Conservation (phyloP, 1,140 invertebrate species). For the Diachasma alloeum region DNA sequence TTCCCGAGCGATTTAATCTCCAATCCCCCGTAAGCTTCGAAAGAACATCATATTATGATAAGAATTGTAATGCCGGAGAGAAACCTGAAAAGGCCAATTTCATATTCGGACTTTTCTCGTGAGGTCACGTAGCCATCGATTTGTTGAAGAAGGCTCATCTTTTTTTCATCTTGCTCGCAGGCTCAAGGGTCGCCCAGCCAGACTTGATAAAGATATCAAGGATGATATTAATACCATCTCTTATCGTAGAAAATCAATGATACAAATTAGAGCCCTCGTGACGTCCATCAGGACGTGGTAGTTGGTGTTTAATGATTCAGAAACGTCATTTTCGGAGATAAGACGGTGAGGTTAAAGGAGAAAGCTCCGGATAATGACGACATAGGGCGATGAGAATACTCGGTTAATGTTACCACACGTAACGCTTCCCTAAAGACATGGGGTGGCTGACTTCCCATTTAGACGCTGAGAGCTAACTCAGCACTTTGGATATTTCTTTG, state of each 20-base stretch:
- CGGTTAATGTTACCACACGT: constrained; percentile 5
- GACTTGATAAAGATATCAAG: not conserved
- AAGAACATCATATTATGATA: not conserved
- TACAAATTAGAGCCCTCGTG: no score
- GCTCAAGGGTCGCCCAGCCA: not conserved
- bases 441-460: not conserved
- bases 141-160: not conserved
- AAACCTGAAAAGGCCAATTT: not conserved
- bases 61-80: not conserved
- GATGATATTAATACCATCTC: no score
- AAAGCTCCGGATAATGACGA: not conserved
- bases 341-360: not conserved
- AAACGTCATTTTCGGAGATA: not conserved
- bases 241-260: no score
- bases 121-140: not conserved
- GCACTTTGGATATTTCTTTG: constrained; percentile 54
- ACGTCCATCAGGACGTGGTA: no score
- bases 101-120: not conserved
- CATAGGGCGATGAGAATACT: not conserved
- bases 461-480: constrained; percentile 42
- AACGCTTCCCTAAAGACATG: constrained; percentile 7
- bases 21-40: not conserved
- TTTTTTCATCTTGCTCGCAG: not conserved
- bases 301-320: not conserved
- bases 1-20: constrained; percentile 13